phyloP scores from a whole-genome alignment of 2,113 vertebrate genomes.

The Ibidorhyncha struthersii region DNA sequence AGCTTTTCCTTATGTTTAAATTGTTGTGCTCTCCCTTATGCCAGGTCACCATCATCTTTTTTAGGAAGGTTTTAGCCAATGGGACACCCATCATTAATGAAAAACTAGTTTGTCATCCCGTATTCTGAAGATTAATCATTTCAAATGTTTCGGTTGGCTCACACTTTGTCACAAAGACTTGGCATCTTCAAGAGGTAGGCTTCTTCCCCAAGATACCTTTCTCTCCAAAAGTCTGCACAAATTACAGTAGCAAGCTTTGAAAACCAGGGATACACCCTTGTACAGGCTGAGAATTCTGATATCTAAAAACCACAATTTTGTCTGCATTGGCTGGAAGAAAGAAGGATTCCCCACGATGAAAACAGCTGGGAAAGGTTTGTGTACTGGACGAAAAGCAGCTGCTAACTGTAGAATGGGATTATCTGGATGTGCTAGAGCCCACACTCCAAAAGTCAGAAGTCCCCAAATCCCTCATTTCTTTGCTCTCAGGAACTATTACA shows the following conservation, averaged over 20 bases:
- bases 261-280: not conserved
- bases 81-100: not conserved
- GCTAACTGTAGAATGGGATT: not conserved
- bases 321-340: not conserved
- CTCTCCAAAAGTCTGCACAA: not conserved
- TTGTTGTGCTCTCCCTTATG: not conserved
- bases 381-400: not conserved
- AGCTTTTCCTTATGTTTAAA: not conserved
- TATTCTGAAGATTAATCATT: not conserved
- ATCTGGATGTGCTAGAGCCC: not conserved
- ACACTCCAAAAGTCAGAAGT: not conserved
- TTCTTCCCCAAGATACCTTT: not conserved
- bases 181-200: not conserved
- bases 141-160: not conserved
- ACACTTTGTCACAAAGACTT: not conserved
- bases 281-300: not conserved
- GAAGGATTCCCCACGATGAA: not conserved
- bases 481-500: not conserved
- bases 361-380: not conserved
- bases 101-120: not conserved
- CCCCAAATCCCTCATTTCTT: not conserved
- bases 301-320: not conserved
- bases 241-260: not conserved
- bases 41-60: not conserved
- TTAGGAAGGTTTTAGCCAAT: not conserved